Evolutionary conservation across 2,797 vertebrate genomes (phyloP).

Genomic region (Acridotheres tristis): DNA sequence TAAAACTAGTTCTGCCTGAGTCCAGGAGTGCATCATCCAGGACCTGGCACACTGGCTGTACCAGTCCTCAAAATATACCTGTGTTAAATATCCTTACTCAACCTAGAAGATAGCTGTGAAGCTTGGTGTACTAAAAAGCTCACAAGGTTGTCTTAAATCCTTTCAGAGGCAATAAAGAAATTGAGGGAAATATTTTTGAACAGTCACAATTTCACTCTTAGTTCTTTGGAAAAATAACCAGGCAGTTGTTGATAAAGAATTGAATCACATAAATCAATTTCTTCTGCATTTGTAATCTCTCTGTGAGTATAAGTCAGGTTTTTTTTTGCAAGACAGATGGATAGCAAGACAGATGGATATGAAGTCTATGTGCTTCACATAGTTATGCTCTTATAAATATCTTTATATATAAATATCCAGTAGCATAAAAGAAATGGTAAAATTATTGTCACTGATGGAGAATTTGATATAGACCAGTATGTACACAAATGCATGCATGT

Average conservation of each 20-base stretch:
- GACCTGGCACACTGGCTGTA: not conserved
- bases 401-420: not conserved
- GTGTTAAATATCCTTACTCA: not conserved
- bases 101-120: not conserved
- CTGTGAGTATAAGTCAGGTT: not conserved
- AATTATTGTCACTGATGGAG: not conserved
- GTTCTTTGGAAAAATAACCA: not conserved
- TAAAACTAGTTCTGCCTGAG: not conserved
- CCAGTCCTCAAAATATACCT: not conserved
- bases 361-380: not conserved
- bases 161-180: not conserved
- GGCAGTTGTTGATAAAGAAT: not conserved
- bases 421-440: not conserved
- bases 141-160: not conserved
- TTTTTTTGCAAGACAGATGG: not conserved
- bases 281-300: not conserved
- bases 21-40: not conserved
- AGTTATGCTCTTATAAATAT: not conserved
- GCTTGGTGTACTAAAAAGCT: not conserved
- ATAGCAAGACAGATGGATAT: not conserved
- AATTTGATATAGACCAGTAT: not conserved
- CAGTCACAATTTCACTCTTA: not conserved
- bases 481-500: not conserved
- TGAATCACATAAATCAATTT: not conserved
- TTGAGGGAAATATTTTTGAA: not conserved